Conservation (phyloP, 1,140 invertebrate genomes). For the Drosophila littoralis region DNA sequence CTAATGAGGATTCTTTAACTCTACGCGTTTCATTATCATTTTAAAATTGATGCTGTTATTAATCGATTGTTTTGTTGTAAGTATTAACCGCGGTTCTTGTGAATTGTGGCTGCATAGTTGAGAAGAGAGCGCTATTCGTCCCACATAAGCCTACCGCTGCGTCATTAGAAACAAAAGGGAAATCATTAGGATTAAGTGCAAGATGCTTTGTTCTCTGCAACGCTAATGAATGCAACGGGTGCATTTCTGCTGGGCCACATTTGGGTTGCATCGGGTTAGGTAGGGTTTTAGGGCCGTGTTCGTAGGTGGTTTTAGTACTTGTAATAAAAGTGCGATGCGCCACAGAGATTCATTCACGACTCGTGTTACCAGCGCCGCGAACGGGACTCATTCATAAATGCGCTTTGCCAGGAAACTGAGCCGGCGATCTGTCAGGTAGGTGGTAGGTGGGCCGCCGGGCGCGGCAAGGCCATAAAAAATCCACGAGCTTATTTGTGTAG, state of each 20-base stretch:
- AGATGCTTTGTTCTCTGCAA: conserved; percentile 59
- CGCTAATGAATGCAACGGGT: conserved; percentile 73
- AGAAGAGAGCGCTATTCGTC: conserved; percentile 12
- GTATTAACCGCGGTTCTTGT: conserved; percentile 16
- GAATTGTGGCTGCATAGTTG: conserved; percentile 17
- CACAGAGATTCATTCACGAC: conserved; percentile 61
- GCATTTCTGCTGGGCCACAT: conserved; percentile 13
- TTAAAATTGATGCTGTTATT: conserved; percentile 1
- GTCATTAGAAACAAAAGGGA: conserved; percentile 74
- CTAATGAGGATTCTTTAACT: no score
- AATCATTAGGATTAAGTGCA: conserved; percentile 76
- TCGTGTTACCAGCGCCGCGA: conserved; percentile 12
- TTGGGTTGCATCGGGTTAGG: conserved; percentile 44
- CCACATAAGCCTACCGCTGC: conserved; percentile 61
- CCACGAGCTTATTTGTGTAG: conserved; percentile 75
- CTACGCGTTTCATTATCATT: no score
- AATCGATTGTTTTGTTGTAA: conserved; percentile 9
- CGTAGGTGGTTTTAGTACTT: conserved; percentile 66
- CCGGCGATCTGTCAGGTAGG: conserved; percentile 39
- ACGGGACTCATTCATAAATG: conserved; percentile 73
- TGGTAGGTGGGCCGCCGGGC: conserved; percentile 28
- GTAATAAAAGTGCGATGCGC: conserved; percentile 50
- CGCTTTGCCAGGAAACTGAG: conserved; percentile 37
- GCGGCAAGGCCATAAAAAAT: conserved; percentile 55
- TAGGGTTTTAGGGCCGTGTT: conserved; percentile 37